Percentiles rank a stretch among this genome's conserved stretches.
Evolutionary conservation across 1,140 invertebrate species (phyloP).

Genomic region (Phortica variegata): DNA sequence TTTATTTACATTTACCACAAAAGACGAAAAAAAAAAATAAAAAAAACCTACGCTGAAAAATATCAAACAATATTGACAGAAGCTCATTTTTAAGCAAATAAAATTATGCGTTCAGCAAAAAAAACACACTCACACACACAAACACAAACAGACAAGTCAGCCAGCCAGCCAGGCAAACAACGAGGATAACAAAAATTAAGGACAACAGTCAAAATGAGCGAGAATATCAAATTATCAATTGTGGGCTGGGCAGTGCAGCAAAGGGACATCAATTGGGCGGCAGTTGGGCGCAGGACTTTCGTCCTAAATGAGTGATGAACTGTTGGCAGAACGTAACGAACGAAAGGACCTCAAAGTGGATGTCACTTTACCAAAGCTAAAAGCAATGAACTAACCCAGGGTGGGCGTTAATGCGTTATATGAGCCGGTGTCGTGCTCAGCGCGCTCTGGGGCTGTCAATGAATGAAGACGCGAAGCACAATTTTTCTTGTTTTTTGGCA

Average conservation of each 20-base stretch:
- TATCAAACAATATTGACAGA: slow-evolving; percentile 24
- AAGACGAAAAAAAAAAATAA: slow-evolving; percentile 12
- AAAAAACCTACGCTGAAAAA: slow-evolving; percentile 26
- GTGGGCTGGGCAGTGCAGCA: slow-evolving; percentile 19
- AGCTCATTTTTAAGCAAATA: slow-evolving; percentile 48
- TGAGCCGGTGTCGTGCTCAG: no score
- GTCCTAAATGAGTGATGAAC: background rate
- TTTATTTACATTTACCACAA: slow-evolving; percentile 53
- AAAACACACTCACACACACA: slow-evolving; percentile 4
- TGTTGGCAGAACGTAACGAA: no score
- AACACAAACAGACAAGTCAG: slow-evolving; percentile 17
- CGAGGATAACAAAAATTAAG: slow-evolving; percentile 20
- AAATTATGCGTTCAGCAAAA: slow-evolving; percentile 29
- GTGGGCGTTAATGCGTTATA: slow-evolving; percentile 45
- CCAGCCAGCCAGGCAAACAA: slow-evolving; percentile 14
- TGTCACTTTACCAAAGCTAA: background rate
- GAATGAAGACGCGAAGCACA: slow-evolving; percentile 1
- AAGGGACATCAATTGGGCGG: background rate
- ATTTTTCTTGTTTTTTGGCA: no score
- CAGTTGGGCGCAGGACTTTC: no score
- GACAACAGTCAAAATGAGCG: slow-evolving; percentile 6
- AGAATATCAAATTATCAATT: slow-evolving; percentile 52
- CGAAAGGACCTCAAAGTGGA: no score
- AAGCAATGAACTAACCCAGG: slow-evolving; percentile 9
- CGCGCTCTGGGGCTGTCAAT: background rate